Evolutionary conservation across 2,888 invertebrate genomes (phyloP).

Genomic region (Galerucella nymphaeae): DNA sequence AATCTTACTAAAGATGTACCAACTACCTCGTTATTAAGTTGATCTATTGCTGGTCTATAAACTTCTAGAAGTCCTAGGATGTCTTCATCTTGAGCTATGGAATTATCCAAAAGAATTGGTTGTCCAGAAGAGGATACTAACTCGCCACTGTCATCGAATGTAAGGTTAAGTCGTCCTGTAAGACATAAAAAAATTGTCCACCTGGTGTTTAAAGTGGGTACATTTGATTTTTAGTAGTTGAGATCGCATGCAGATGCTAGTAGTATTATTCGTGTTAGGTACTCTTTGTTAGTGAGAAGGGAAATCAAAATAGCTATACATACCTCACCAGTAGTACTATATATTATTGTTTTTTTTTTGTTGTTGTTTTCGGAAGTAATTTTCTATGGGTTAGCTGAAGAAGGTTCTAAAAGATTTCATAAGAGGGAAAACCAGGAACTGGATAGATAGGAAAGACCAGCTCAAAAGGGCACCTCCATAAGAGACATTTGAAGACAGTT

Average conservation of each 20-base stretch:
- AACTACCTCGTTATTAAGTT: conserved; percentile 68
- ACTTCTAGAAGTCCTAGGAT: conserved; percentile 71
- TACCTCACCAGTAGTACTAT: too few relatives aligned
- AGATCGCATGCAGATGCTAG: neutral
- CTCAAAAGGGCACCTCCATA: too few relatives aligned
- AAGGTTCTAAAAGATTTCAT: too few relatives aligned
- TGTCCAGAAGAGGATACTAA: conserved; percentile 75
- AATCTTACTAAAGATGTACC: conserved; percentile 79
- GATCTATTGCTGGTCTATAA: conserved; percentile 70
- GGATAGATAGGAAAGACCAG: too few relatives aligned
- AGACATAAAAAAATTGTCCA: conserved; percentile 9
- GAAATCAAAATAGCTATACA: too few relatives aligned
- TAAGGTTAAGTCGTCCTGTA: conserved; percentile 67
- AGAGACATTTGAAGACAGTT: too few relatives aligned
- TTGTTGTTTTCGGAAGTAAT: too few relatives aligned
- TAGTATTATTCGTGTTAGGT: too few relatives aligned
- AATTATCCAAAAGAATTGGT: conserved; percentile 78
- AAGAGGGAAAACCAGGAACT: too few relatives aligned
- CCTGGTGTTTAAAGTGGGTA: neutral
- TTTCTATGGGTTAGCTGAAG: too few relatives aligned
- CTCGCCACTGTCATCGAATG: conserved; percentile 80
- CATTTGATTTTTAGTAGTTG: neutral
- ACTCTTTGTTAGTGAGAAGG: too few relatives aligned
- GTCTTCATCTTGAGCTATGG: conserved; percentile 74
- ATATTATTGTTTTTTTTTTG: too few relatives aligned